Evolutionary conservation across 2,797 vertebrate genomes (phyloP), one percentile per base, ranked within the genome.

Genomic region (Neostethus bicornis): DNA sequence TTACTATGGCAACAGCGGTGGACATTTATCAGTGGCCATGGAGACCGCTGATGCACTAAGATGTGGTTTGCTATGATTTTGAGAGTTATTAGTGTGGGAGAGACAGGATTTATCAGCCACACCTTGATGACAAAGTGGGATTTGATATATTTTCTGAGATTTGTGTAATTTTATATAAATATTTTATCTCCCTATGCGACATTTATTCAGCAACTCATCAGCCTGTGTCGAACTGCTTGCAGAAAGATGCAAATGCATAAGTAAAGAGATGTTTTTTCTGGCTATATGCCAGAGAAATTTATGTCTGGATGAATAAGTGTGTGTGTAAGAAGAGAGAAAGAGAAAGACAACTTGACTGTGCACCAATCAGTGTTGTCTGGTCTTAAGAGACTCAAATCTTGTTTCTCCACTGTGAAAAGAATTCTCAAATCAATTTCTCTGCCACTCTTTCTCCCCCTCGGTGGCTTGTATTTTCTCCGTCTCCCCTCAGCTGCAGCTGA

Each of bases 1-100:
- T 92, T 80, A 73, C 90, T 79, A 90, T 91, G 50, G 84, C 82
- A 87, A 93, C 90, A 69, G 71, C 44, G 63, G 70, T 75, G 79
- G 75, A 87, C 85, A 83, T 87, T 87, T 83, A 84, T 83, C 81
- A 77, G 83, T 85, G 75, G 65, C 85, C 77, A 78, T 87, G 85
- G 77, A 50, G 73, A 88, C 61, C 45, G 73, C 74, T 82, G 79
- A 80, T 89, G 85, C 71, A 6, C 66, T 14, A 26, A 74, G 77
- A 87, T 85, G 78, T 73, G 46, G 70, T 75, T 64, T 31, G 66
- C 51, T 41, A 23, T 56, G 71, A 65, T 74, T 65, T 73, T 34
- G 68, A 55, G 75, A 63, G 57, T 41, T 6, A 35, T 43, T 16
- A 41, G 11, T 9, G 31, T 32, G 12, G 51, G 14, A 17, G 24